Evolutionary conservation across 2,797 vertebrate genomes (phyloP).

Genomic region (Hydrolagus colliei): DNA sequence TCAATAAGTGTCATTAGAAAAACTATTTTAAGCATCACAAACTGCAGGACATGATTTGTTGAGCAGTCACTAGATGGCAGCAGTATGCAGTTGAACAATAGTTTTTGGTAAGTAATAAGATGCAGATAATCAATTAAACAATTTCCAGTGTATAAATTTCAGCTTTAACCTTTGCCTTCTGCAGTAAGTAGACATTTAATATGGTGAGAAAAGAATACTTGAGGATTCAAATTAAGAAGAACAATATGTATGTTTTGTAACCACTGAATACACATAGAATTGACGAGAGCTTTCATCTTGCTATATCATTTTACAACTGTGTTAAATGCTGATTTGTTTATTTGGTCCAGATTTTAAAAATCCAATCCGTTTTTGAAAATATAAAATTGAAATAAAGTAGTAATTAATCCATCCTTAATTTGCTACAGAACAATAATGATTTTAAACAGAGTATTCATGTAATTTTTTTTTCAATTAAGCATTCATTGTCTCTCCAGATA

Average conservation of each 20-base stretch:
- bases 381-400: too few species aligned
- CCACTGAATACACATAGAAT: not conserved
- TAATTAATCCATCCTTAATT: too few species aligned
- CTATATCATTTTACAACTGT: not conserved
- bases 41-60: not conserved
- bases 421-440: too few species aligned
- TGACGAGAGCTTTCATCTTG: not conserved
- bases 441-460: too few species aligned
- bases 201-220: not conserved
- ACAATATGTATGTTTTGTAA: not conserved
- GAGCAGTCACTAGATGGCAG: constrained; percentile 27
- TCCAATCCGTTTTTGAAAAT: too few species aligned
- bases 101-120: not conserved
- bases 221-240: not conserved
- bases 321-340: not conserved
- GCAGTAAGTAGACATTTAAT: not conserved
- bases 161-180: not conserved
- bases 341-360: too few species aligned
- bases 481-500: too few species aligned
- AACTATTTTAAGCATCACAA: not conserved
- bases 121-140: too few species aligned
- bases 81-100: not conserved
- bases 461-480: too few species aligned
- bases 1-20: too few species aligned
- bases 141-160: not conserved